Evolutionary conservation across 2,888 invertebrate species (phyloP).

Genomic region (Mamestra brassicae): DNA sequence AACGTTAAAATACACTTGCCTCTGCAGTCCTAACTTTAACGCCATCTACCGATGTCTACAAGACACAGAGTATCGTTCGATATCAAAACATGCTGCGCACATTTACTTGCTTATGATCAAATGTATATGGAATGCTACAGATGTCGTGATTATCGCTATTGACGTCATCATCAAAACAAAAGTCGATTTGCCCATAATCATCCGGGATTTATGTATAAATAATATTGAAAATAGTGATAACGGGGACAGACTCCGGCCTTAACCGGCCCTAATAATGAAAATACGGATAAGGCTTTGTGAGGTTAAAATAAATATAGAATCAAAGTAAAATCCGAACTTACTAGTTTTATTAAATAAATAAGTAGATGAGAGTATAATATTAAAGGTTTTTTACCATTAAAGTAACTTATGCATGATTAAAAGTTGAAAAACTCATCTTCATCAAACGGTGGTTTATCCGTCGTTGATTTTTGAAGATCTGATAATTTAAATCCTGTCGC

Average conservation of each 20-base stretch:
- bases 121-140: slow-evolving; percentile 15
- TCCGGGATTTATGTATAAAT: not conserved
- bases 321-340: not conserved
- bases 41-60: slow-evolving; percentile 36
- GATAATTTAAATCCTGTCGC: slow-evolving; percentile 86
- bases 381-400: slow-evolving; percentile 1
- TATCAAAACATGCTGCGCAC: not conserved
- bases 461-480: slow-evolving; percentile 73
- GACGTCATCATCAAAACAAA: not conserved
- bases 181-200: not conserved
- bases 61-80: not conserved
- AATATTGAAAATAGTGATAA: not conserved
- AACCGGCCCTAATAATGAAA: too few species aligned
- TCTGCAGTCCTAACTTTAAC: not conserved
- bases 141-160: slow-evolving; percentile 29
- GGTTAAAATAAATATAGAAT: too few species aligned
- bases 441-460: slow-evolving; percentile 75
- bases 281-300: not conserved
- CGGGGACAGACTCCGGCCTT: not conserved
- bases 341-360: slow-evolving; percentile 54
- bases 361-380: slow-evolving; percentile 44
- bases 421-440: slow-evolving; percentile 89
- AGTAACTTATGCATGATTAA: slow-evolving; percentile 62
- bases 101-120: not conserved
- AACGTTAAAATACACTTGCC: not conserved